Evolutionary conservation across 2,888 invertebrate species (phyloP).

Genomic region (Lagria hirta): DNA sequence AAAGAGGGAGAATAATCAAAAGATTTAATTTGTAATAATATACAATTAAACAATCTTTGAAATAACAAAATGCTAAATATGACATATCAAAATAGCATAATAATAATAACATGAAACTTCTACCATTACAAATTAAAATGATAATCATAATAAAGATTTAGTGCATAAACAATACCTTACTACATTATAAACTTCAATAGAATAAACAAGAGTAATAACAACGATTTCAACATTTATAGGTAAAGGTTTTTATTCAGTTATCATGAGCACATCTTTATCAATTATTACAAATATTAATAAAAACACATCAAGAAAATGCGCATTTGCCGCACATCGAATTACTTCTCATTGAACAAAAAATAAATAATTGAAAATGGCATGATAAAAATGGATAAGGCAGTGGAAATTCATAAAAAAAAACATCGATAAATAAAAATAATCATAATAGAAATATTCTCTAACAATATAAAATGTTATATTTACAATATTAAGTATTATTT

Average conservation of each 20-base stretch:
- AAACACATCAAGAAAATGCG: constrained; percentile 25
- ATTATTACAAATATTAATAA: constrained; percentile 31
- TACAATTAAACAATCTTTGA: constrained; percentile 49
- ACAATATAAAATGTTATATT: constrained; percentile 47
- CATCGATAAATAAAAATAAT: constrained; percentile 43
- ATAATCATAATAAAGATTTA: constrained; percentile 38
- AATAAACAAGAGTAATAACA: constrained; percentile 55
- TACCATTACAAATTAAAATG: constrained; percentile 40
- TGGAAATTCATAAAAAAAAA: constrained; percentile 43
- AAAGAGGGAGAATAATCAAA: constrained; percentile 27
- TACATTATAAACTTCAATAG: constrained; percentile 51
- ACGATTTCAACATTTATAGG: constrained; percentile 51
- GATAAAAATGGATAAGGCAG: constrained; percentile 48
- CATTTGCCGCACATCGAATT: constrained; percentile 20
- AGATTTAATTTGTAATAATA: constrained; percentile 42
- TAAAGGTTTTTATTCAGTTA: constrained; percentile 33
- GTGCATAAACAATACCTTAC: constrained; percentile 49
- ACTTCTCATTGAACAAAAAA: constrained; percentile 29
- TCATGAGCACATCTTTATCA: constrained; percentile 42
- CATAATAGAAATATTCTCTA: constrained; percentile 37
- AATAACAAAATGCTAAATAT: constrained; percentile 50
- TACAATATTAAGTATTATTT: constrained; percentile 48
- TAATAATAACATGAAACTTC: constrained; percentile 44
- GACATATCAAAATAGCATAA: constrained; percentile 50
- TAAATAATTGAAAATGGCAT: constrained; percentile 43